A percentile compares a stretch with the other conserved stretches of the same genome.
Conservation (phyloP, 2,113 vertebrate species). For the Amphiprion ocellaris region DNA sequence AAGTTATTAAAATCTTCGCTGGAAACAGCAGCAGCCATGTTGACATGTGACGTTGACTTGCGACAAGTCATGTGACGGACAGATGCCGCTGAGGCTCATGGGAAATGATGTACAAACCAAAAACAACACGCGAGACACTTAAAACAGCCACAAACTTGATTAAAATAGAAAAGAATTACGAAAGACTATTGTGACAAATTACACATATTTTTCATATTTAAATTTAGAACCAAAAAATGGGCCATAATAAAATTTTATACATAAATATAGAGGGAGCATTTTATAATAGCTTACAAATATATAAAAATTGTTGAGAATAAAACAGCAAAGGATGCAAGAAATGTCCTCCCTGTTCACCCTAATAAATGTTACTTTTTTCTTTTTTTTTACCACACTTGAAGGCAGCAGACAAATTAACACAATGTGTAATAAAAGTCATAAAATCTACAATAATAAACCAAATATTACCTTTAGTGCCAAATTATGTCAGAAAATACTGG, state of each 20-base stretch:
- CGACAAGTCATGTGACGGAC: conserved; percentile 54
- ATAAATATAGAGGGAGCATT: too few relatives aligned
- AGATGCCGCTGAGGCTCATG: conserved; percentile 19
- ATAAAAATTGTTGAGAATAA: too few relatives aligned
- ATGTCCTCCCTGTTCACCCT: too few relatives aligned
- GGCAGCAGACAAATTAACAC: not conserved
- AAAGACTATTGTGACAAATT: too few relatives aligned
- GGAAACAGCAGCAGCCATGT: conserved; percentile 76
- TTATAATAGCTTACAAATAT: too few relatives aligned
- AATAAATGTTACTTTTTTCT: not conserved
- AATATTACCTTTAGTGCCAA: too few relatives aligned
- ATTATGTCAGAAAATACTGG: too few relatives aligned
- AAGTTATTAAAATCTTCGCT: conserved; percentile 77
- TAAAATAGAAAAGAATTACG: not conserved
- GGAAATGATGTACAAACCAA: conserved; percentile 48
- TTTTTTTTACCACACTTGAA: not conserved
- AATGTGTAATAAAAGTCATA: not conserved
- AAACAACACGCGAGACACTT: too few relatives aligned
- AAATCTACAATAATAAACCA: not conserved
- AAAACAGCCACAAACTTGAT: not conserved
- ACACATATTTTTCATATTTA: too few relatives aligned
- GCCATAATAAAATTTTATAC: too few relatives aligned
- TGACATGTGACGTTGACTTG: conserved; percentile 39
- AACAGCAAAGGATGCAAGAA: too few relatives aligned
- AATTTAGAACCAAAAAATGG: too few relatives aligned